Evolutionary conservation across 2,888 invertebrate species (phyloP).

Genomic region (Parnassius glacialis): DNA sequence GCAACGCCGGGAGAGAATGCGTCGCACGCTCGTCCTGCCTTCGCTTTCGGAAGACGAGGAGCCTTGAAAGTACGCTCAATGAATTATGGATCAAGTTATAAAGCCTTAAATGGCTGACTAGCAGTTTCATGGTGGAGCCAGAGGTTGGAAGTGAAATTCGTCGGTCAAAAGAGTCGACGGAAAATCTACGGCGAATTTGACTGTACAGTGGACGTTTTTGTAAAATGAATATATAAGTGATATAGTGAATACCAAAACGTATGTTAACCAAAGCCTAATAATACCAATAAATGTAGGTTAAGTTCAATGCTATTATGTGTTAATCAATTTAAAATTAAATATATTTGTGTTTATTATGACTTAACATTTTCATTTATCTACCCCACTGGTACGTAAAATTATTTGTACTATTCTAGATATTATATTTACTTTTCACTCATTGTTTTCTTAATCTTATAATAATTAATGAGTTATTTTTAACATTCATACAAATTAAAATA

Average conservation of each 20-base stretch:
- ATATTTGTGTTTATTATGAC: constrained; percentile 33
- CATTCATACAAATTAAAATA: too few relatives aligned
- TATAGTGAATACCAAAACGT: constrained; percentile 35
- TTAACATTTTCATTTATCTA: constrained; percentile 28
- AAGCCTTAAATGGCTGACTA: constrained; percentile 47
- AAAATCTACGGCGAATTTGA: not conserved
- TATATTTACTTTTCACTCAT: not conserved
- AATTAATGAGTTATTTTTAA: too few relatives aligned
- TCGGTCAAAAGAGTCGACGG: constrained; percentile 7
- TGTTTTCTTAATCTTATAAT: too few relatives aligned
- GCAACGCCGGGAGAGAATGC: constrained; percentile 61
- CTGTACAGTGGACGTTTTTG: constrained; percentile 9
- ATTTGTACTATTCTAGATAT: not conserved
- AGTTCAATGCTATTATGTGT: constrained; percentile 27
- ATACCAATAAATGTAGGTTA: constrained; percentile 29
- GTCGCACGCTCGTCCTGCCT: constrained; percentile 65
- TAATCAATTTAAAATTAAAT: constrained; percentile 31
- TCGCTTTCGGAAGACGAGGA: constrained; percentile 75
- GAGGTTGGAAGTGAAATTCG: constrained; percentile 26
- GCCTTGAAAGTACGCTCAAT: constrained; percentile 55
- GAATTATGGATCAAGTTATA: constrained; percentile 56
- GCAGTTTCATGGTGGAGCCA: constrained; percentile 32
- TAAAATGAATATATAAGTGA: constrained; percentile 23
- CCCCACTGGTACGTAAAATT: constrained; percentile 31
- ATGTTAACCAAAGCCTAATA: constrained; percentile 33